These are phyloP conservation scores for Rhinoraja longicauda DNA, from an alignment of 2,797 vertebrate species.

Conservation along the genomic window DNA sequence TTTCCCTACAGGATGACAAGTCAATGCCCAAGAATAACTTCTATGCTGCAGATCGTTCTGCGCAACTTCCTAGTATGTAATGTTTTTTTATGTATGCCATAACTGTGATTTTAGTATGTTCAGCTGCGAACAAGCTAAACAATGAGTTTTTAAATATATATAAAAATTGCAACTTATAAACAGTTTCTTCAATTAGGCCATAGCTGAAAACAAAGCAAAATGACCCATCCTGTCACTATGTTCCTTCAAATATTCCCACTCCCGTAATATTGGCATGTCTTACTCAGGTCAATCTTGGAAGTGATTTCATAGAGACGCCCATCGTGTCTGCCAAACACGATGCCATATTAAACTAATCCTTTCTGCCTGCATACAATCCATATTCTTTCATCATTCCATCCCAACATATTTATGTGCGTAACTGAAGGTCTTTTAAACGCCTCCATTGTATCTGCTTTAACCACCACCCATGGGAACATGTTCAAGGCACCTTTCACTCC, in stretches of 20 bases:
- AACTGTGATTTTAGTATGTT: not conserved
- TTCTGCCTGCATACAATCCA: no score
- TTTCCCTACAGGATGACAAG: conserved; percentile 76
- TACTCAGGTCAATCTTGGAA: not conserved
- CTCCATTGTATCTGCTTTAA: no score
- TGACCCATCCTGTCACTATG: not conserved
- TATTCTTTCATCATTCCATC: no score
- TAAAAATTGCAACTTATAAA: not conserved
- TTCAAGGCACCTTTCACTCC: no score
- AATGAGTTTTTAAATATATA: not conserved
- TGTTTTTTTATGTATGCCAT: not conserved
- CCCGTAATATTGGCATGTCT: not conserved
- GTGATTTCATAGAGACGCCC: not conserved
- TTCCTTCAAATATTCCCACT: not conserved
- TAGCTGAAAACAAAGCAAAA: not conserved
- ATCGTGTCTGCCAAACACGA: no score
- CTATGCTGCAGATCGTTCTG: conserved; percentile 78
- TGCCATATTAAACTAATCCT: no score
- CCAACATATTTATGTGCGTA: no score
- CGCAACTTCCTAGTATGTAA: conserved; percentile 88
- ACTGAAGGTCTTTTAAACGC: no score
- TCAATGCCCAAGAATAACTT: conserved; percentile 91
- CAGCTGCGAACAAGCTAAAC: not conserved
- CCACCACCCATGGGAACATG: no score
- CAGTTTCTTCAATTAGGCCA: not conserved